Evolutionary conservation across 1,140 invertebrate species (phyloP).

Genomic region (Heliconius eleuchia): DNA sequence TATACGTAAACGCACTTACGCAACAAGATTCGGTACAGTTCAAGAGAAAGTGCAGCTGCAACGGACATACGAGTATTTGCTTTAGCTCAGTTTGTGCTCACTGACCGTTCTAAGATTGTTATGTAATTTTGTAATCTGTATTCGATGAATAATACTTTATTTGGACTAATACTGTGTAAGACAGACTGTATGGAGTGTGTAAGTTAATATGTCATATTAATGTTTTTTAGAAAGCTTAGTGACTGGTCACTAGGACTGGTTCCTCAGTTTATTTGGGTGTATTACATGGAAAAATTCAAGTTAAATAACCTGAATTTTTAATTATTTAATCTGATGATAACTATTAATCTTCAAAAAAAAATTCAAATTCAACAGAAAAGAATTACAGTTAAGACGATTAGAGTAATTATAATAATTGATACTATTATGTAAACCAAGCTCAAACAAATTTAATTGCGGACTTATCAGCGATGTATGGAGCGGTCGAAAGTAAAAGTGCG

Average conservation of each 20-base stretch:
- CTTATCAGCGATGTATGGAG: conserved; percentile 12
- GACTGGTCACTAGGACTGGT: neutral
- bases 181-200: neutral
- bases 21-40: conserved; percentile 27
- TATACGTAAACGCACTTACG: conserved; percentile 10
- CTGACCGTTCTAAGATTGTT: conserved; percentile 6
- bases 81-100: neutral
- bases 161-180: neutral
- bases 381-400: neutral
- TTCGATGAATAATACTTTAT: conserved; percentile 1
- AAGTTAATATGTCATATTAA: neutral
- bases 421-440: neutral
- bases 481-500: conserved; percentile 43
- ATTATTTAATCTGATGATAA: no score
- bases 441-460: conserved; percentile 11
- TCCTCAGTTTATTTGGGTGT: neutral
- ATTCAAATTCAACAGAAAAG: neutral
- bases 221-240: neutral
- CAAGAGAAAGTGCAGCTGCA: conserved; percentile 38
- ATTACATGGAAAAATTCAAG: neutral
- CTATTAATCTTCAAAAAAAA: no score
- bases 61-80: conserved; percentile 9
- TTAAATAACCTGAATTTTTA: neutral
- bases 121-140: neutral
- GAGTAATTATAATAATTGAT: neutral